phyloP scores from a whole-genome alignment of 2,113 vertebrate species.

The Limnothrissa miodon region DNA sequence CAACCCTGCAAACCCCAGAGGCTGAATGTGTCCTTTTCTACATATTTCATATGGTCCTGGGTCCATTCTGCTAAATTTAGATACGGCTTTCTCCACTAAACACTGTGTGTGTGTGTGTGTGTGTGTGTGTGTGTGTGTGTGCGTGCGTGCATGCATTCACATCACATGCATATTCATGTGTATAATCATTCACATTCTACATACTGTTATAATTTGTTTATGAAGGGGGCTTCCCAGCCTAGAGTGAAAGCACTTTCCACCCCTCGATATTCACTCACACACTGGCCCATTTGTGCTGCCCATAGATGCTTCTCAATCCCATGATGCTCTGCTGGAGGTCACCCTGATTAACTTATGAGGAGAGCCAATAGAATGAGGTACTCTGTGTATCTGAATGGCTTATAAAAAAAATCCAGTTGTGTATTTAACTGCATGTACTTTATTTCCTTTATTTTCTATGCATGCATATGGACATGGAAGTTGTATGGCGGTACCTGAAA shows the following conservation, averaged over 20 bases:
- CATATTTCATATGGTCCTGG: conserved; percentile 29
- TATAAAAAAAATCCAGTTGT: background rate
- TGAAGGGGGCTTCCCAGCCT: background rate
- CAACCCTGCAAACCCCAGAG: background rate
- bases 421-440: background rate
- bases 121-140: background rate
- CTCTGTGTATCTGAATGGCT: background rate
- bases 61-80: background rate
- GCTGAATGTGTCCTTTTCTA: conserved; percentile 19
- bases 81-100: background rate
- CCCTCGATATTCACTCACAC: background rate
- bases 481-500: background rate
- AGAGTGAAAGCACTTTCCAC: background rate
- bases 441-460: too few relatives aligned
- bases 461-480: background rate
- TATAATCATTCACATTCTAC: background rate
- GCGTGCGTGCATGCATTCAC: background rate
- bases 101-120: background rate
- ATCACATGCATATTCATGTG: background rate
- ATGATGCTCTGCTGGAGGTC: background rate
- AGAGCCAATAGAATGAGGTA: background rate
- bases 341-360: background rate
- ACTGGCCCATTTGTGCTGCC: background rate
- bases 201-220: background rate
- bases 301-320: background rate